Conservation (phyloP, 1,140 invertebrate genomes). For the Nylanderia fulva region DNA sequence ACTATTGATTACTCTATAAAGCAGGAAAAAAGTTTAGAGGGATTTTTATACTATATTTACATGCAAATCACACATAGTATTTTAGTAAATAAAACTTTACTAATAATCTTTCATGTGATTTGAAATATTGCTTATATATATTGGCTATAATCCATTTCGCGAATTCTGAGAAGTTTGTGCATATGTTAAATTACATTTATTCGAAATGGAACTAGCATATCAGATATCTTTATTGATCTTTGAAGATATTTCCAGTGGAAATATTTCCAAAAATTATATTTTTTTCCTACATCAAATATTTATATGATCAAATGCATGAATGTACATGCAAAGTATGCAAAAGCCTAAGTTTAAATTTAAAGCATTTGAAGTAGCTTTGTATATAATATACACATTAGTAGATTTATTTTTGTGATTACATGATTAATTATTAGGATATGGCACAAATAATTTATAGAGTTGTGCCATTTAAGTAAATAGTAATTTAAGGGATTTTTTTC, state of each 20-base stretch:
- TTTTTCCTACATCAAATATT: neutral
- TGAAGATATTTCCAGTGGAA: conserved; percentile 74
- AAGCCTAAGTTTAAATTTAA: conserved; percentile 39
- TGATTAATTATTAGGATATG: neutral
- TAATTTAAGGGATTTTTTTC: conserved; percentile 26
- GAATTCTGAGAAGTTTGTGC: neutral
- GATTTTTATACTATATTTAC: conserved; percentile 36
- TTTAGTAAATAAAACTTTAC: conserved; percentile 8
- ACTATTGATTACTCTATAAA: conserved; percentile 25
- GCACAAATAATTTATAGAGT: neutral
- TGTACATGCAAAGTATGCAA: neutral
- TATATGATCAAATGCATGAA: neutral
- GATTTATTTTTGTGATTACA: conserved; percentile 39
- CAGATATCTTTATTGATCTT: conserved; percentile 31
- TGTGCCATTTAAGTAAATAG: neutral
- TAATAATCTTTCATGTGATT: neutral
- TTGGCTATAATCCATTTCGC: conserved; percentile 76
- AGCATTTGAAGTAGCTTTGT: conserved; percentile 7
- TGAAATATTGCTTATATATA: conserved; percentile 13
- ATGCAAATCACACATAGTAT: conserved; percentile 18
- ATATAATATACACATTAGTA: conserved; percentile 2
- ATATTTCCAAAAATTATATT: conserved; percentile 71
- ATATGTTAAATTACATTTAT: neutral
- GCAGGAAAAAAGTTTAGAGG: conserved; percentile 6
- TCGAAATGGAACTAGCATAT: conserved; percentile 75